Percentiles rank a stretch among this genome's conserved stretches.
Evolutionary conservation across 2,888 invertebrate genomes (phyloP).

Genomic region (Dolichomitus sp.): DNA sequence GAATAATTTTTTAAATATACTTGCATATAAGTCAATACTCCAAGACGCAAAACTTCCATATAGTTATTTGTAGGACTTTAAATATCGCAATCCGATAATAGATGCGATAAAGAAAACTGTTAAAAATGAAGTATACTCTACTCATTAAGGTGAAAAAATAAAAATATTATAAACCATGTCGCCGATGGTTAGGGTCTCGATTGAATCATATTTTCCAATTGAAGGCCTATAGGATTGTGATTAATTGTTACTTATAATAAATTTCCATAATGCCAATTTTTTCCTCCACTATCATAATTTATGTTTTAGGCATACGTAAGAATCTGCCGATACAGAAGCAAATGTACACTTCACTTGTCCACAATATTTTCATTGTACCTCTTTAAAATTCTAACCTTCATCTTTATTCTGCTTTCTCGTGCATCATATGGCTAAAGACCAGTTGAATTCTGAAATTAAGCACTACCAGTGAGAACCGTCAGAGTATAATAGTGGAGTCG

Average conservation of each 20-base stretch:
- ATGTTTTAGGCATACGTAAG: not conserved
- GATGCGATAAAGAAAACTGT: too few species aligned
- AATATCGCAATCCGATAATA: too few species aligned
- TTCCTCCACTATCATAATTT: not conserved
- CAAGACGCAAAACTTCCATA: too few species aligned
- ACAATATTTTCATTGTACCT: constrained; percentile 31
- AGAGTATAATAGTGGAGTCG: constrained; percentile 28
- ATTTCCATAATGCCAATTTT: not conserved
- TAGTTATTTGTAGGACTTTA: too few species aligned
- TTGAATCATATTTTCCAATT: too few species aligned
- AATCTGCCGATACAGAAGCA: not conserved
- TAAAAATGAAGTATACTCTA: too few species aligned
- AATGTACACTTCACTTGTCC: not conserved
- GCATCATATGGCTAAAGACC: constrained; percentile 50
- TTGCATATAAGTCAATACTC: too few species aligned
- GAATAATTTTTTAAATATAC: too few species aligned
- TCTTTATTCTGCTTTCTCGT: constrained; percentile 21
- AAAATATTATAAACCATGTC: too few species aligned
- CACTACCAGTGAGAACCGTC: constrained; percentile 14
- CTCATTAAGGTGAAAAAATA: too few species aligned
- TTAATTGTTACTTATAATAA: not conserved
- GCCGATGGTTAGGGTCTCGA: too few species aligned
- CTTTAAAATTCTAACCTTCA: constrained; percentile 20
- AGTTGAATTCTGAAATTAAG: constrained; percentile 43
- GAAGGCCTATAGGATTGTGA: too few species aligned